These are phyloP conservation scores for Hoplodrina blanda DNA, from an alignment of 2,888 invertebrate genomes.

Conservation along the genomic window DNA sequence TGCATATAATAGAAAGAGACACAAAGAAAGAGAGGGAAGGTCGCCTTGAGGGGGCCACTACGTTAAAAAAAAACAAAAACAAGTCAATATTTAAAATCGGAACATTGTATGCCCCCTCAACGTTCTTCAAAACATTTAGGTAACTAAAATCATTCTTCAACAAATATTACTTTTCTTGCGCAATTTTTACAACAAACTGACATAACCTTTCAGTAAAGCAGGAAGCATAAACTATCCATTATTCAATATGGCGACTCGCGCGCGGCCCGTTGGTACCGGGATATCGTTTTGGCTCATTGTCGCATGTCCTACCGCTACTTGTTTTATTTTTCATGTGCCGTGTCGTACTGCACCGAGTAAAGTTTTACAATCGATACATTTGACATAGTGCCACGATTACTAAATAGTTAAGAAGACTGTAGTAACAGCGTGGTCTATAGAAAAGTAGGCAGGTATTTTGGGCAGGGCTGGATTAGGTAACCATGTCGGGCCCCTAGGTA, in stretches of 20 bases:
- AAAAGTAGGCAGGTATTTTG: not conserved
- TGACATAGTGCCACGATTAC: conserved; percentile 9
- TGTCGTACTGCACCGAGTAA: conserved; percentile 28
- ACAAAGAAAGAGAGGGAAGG: no score
- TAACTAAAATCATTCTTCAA: no score
- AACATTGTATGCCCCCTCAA: no score
- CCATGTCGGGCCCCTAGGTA: no score
- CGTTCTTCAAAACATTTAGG: no score
- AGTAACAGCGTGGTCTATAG: no score
- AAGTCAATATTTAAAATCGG: no score
- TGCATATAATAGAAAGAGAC: no score
- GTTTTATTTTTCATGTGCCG: conserved; percentile 48
- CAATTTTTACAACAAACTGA: not conserved
- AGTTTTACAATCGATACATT: conserved; percentile 33
- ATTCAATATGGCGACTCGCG: conserved; percentile 26
- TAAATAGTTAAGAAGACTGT: conserved; percentile 2
- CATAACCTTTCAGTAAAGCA: not conserved
- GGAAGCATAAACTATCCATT: conserved; percentile 17
- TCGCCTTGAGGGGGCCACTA: no score
- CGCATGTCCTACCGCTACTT: conserved; percentile 24
- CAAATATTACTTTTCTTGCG: not conserved
- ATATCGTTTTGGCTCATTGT: conserved; percentile 47
- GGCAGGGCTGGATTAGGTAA: no score
- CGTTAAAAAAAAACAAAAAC: no score
- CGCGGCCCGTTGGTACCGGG: conserved; percentile 30